These are phyloP conservation scores for Dasysyrphus tricinctus DNA, from an alignment of 2,888 invertebrate species.

Conservation along the genomic window DNA sequence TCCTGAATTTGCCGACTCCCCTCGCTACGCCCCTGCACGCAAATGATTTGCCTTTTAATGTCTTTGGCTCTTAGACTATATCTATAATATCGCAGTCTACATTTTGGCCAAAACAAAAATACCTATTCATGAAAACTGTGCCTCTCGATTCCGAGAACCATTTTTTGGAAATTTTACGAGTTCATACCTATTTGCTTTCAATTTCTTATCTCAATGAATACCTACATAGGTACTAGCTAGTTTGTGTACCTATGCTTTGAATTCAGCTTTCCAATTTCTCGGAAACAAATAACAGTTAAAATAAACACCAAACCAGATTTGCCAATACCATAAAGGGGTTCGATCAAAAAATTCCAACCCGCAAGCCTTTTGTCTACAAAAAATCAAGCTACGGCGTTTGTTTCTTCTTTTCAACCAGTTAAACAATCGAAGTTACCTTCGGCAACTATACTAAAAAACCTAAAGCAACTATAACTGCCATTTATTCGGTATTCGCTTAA, in stretches of 20 bases:
- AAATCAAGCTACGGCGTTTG: conserved; percentile 2
- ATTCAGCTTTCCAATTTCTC: conserved; percentile 18
- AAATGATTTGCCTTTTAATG: too few relatives aligned
- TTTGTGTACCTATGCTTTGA: neutral
- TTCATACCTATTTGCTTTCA: too few relatives aligned
- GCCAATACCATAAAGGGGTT: neutral
- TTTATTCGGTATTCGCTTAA: conserved; percentile 1
- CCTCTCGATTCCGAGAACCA: too few relatives aligned
- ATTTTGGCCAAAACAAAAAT: too few relatives aligned
- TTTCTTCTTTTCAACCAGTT: conserved; percentile 11
- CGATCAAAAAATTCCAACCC: neutral
- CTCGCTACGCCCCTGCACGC: too few relatives aligned
- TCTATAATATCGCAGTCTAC: too few relatives aligned
- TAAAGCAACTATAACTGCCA: conserved; percentile 19
- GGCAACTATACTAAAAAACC: neutral
- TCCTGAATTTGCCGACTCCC: too few relatives aligned
- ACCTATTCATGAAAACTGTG: too few relatives aligned
- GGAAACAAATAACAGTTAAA: conserved; percentile 16
- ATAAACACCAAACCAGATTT: conserved; percentile 27
- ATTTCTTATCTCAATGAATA: conserved; percentile 15
- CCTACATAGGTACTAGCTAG: too few relatives aligned
- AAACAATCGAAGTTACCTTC: neutral
- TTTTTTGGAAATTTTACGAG: too few relatives aligned
- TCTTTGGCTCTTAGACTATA: too few relatives aligned
- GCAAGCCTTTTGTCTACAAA: neutral